Conservation (phyloP, 2,113 vertebrate genomes). For the Motacilla tschutschensis region DNA sequence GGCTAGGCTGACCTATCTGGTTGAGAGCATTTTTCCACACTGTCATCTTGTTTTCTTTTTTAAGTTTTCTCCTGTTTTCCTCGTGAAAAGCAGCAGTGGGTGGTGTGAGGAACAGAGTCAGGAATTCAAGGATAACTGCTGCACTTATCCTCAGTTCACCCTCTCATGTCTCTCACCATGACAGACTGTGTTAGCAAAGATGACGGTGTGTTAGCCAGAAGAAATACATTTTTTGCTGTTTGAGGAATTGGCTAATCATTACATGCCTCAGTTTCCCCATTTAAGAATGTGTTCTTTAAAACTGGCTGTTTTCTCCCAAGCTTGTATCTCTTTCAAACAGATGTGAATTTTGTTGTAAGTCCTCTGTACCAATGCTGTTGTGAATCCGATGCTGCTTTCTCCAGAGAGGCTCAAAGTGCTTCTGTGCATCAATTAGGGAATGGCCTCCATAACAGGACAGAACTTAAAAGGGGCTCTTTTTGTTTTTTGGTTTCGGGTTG, state of each 20-base stretch:
- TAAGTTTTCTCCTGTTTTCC: not conserved
- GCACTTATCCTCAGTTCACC: not conserved
- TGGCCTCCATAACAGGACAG: not conserved
- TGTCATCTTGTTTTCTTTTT: not conserved
- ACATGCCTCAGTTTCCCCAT: not conserved
- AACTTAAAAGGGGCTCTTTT: not conserved
- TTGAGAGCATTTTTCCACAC: not conserved
- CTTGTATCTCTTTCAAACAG: not conserved
- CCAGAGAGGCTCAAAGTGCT: not conserved
- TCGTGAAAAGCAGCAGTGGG: not conserved
- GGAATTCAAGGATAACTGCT: not conserved
- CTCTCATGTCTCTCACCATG: rapidly evolving
- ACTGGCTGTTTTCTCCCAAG: not conserved
- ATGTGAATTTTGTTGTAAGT: not conserved
- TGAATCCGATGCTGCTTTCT: rapidly evolving
- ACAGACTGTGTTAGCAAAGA: not conserved
- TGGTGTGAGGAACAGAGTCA: not conserved
- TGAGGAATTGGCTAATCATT: not conserved
- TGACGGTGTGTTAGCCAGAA: not conserved
- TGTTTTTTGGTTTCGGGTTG: not conserved
- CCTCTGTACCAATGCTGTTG: rapidly evolving
- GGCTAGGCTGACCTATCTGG: not conserved
- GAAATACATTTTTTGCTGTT: not conserved
- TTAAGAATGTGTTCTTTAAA: not conserved
- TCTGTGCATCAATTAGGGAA: not conserved